These are phyloP conservation scores for Cyprinodon brontotheroides DNA, from an alignment of 2,113 vertebrate species.

Conservation along the genomic window DNA sequence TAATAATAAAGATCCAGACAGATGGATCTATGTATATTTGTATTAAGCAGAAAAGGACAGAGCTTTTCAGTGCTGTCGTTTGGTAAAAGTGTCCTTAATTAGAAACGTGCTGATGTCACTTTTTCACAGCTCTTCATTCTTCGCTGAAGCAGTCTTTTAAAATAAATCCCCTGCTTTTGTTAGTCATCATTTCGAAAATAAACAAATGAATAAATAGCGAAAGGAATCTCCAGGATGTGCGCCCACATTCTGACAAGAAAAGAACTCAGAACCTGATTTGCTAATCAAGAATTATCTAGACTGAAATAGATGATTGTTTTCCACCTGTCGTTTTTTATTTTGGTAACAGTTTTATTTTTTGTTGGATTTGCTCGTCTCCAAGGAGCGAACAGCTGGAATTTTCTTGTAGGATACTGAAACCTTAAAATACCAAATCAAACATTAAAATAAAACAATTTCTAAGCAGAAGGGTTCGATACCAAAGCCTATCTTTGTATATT, in stretches of 20 bases:
- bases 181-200: conserved; percentile 1
- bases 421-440: not conserved
- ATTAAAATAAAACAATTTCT: not conserved
- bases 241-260: not conserved
- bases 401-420: not conserved
- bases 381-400: not conserved
- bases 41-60: not conserved
- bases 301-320: not conserved
- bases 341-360: not conserved
- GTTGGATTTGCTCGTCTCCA: not conserved
- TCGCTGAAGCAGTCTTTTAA: not conserved
- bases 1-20: too few species aligned
- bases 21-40: too few species aligned
- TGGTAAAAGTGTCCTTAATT: not conserved
- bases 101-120: not conserved
- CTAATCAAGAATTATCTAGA: not conserved
- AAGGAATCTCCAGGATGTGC: not conserved
- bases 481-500: not conserved
- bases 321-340: not conserved
- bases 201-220: not conserved
- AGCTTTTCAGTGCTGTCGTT: not conserved
- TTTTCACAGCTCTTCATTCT: conserved; percentile 1
- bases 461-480: not conserved
- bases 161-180: not conserved
- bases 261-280: not conserved